Percentiles rank a stretch among this genome's conserved stretches.
Evolutionary conservation across 2,113 vertebrate species (phyloP).

Genomic region (Chionomys nivalis): DNA sequence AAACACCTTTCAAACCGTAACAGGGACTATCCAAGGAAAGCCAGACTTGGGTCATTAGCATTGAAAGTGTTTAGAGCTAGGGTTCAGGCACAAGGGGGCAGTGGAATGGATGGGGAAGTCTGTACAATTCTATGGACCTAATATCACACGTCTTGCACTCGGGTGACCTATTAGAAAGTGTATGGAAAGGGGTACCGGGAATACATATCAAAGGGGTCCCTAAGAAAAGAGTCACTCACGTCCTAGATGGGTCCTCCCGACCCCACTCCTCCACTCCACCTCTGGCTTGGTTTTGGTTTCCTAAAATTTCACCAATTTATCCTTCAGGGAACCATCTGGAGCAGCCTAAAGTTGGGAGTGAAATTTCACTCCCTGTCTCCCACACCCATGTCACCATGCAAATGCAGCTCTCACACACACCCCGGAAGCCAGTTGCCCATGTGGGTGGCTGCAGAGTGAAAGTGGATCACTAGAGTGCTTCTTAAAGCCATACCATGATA

Average conservation of each 20-base stretch:
- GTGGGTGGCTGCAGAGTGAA: neutral
- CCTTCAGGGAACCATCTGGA: neutral
- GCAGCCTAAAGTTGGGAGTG: neutral
- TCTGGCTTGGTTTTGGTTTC: neutral
- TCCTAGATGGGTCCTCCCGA: fast-evolving
- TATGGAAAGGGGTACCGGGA: neutral
- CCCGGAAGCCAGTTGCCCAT: neutral
- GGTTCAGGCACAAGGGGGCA: fast-evolving
- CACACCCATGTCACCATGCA: neutral
- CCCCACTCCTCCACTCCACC: neutral
- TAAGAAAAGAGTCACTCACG: neutral
- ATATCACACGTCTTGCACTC: neutral
- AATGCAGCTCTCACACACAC: fast-evolving
- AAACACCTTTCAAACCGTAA: neutral
- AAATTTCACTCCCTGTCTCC: neutral
- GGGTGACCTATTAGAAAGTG: neutral
- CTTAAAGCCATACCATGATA: neutral
- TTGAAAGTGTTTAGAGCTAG: neutral
- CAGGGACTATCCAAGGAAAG: neutral
- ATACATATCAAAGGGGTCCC: neutral
- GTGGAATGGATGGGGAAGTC: fast-evolving
- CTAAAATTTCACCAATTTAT: neutral
- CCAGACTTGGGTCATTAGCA: fast-evolving
- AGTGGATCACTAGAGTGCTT: fast-evolving
- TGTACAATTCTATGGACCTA: no score